Conservation (phyloP, 1,140 invertebrate genomes). For the Bombyx mori region ASM3026992v2 NC_085135.1:3036501-3037000, state of each 20-base stretch:
- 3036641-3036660: slow-evolving; percentile 14
- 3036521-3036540: slow-evolving; percentile 19
- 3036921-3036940: slow-evolving; percentile 3
- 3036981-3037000: slow-evolving; percentile 9
- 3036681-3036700: slow-evolving; percentile 10
- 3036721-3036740: background rate
- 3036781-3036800: background rate
- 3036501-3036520: slow-evolving; percentile 25
- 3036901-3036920: background rate
- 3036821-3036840: slow-evolving; percentile 8
- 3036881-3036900: slow-evolving; percentile 2
- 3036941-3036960: slow-evolving; percentile 9
- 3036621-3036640: slow-evolving; percentile 22
- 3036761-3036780: background rate
- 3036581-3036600: slow-evolving; percentile 19
- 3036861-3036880: background rate
- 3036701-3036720: background rate
- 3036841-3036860: background rate
- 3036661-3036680: slow-evolving; percentile 10
- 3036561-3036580: slow-evolving; percentile 29
- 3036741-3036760: background rate
- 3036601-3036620: slow-evolving; percentile 20
- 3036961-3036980: slow-evolving; percentile 5
- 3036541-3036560: slow-evolving; percentile 24
- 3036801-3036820: slow-evolving; percentile 5